Conservation (phyloP, 2,888 invertebrate genomes). For the Furcula furcula region DNA sequence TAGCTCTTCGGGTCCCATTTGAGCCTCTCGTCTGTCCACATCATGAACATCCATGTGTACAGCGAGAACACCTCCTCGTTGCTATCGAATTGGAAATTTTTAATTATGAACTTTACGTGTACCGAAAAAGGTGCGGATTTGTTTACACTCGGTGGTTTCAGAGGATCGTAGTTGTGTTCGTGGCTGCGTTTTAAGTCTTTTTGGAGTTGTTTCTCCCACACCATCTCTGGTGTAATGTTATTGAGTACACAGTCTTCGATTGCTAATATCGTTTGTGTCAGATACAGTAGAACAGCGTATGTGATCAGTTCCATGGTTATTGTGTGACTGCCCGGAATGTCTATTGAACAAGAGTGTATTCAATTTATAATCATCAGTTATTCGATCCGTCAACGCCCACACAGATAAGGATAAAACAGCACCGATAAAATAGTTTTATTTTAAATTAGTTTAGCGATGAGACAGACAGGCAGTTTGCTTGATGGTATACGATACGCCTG, state of each 20-base stretch:
- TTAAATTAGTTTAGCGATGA: too few species aligned
- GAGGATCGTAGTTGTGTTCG: background rate
- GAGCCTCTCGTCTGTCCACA: constrained; percentile 38
- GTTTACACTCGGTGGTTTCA: constrained; percentile 6
- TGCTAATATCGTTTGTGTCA: constrained; percentile 3
- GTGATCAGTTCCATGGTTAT: constrained; percentile 17
- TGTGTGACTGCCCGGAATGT: constrained; percentile 9
- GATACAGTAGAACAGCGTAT: constrained; percentile 7
- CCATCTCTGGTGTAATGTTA: constrained; percentile 16
- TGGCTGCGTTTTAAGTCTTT: constrained; percentile 14
- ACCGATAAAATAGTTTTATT: too few species aligned
- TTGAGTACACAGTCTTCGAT: too few species aligned
- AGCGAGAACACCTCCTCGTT: constrained; percentile 29
- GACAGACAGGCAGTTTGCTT: too few species aligned
- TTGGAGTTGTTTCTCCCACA: constrained; percentile 27
- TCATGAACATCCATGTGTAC: constrained; percentile 19
- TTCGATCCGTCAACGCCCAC: constrained; percentile 1
- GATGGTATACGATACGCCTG: too few species aligned
- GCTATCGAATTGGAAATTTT: constrained; percentile 34
- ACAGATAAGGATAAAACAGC: too few species aligned
- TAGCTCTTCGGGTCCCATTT: constrained; percentile 41
- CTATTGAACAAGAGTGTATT: too few species aligned
- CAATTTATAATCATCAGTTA: constrained; percentile 1
- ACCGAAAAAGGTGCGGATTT: constrained; percentile 14
- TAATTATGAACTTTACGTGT: constrained; percentile 26